These are phyloP conservation scores for Pelodiscus sinensis DNA, from an alignment of 2,113 vertebrate species.

Conservation along the genomic window DNA sequence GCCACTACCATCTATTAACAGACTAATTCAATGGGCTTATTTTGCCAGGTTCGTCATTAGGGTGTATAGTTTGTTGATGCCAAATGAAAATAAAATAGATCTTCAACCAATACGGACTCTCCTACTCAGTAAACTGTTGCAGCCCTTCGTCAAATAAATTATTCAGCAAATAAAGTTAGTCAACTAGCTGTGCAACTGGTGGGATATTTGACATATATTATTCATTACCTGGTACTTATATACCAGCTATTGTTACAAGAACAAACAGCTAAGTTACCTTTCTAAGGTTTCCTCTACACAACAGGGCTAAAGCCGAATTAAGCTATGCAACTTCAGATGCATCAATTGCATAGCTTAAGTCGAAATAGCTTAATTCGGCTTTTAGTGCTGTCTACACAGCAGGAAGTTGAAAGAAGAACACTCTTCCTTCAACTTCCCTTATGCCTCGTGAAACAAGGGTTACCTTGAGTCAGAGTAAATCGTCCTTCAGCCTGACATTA, in stretches of 20 bases:
- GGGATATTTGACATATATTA: fast-evolving
- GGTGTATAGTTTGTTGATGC: background rate
- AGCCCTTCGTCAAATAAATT: background rate
- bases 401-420: no score
- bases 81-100: background rate
- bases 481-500: no score
- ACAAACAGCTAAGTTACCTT: fast-evolving
- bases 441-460: no score
- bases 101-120: background rate
- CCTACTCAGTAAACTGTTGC: background rate
- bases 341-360: no score
- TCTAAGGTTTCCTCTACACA: background rate
- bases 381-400: no score
- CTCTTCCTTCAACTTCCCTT: no score
- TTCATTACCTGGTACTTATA: fast-evolving
- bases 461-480: no score
- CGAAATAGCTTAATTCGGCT: no score
- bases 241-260: background rate
- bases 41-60: background rate
- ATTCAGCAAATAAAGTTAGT: background rate
- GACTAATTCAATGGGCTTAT: background rate
- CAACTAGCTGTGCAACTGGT: background rate
- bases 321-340: no score
- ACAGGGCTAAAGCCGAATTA: no score
- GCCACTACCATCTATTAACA: background rate